Conservation (phyloP, 2,888 invertebrate species). For the Troides helena region DNA sequence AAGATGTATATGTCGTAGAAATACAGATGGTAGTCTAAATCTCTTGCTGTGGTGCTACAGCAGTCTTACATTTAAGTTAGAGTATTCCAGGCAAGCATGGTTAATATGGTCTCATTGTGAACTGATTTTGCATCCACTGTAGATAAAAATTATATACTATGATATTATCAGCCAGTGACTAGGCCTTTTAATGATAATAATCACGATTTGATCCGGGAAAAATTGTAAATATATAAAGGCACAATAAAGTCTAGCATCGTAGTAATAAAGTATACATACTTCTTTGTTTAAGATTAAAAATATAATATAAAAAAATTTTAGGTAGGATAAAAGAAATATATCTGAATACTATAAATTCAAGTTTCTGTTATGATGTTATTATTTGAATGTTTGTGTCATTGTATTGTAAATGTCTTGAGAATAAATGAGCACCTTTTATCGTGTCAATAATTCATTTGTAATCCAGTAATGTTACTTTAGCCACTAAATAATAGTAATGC, state of each 20-base stretch:
- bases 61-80: background rate
- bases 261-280: background rate
- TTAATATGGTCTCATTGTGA: background rate
- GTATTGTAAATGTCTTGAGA: background rate
- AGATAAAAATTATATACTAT: background rate
- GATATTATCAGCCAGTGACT: background rate
- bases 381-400: background rate
- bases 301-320: background rate
- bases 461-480: background rate
- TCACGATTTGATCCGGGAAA: background rate
- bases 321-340: background rate
- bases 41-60: background rate
- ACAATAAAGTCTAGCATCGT: background rate
- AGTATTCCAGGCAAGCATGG: background rate
- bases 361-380: background rate
- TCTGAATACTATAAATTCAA: background rate
- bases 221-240: slow-evolving; percentile 4
- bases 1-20: too few relatives aligned
- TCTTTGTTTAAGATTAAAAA: background rate
- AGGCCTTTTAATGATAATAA: background rate
- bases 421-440: background rate
- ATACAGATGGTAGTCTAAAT: too few relatives aligned
- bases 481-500: too few relatives aligned
- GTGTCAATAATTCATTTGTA: too few relatives aligned
- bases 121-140: background rate